Conservation (phyloP, 2,888 invertebrate genomes). For the Cremastinae sp. region DNA sequence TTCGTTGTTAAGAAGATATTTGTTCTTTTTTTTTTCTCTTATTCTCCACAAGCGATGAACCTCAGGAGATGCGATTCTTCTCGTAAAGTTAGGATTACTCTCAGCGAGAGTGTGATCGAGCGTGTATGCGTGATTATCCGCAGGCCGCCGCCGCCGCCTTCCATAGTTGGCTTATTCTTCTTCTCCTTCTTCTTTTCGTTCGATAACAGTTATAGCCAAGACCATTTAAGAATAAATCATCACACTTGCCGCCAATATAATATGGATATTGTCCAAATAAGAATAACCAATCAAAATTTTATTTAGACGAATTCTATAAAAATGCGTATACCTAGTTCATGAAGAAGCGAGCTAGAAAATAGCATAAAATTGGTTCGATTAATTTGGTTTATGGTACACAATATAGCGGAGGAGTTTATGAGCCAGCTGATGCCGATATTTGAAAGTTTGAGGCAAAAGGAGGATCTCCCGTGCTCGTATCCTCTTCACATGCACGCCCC, state of each 20-base stretch:
- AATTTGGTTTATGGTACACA: slow-evolving; percentile 73
- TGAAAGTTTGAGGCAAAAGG: slow-evolving; percentile 94
- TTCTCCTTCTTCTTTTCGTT: neutral
- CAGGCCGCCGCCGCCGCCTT: slow-evolving; percentile 33
- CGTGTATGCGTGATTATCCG: slow-evolving; percentile 12
- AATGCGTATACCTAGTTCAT: no score
- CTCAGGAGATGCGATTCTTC: slow-evolving; percentile 79
- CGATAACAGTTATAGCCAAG: slow-evolving; percentile 22
- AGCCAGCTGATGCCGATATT: slow-evolving; percentile 97
- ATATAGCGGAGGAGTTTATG: slow-evolving; percentile 95
- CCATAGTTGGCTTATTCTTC: slow-evolving; percentile 10
- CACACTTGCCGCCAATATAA: no score
- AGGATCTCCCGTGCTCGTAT: slow-evolving; percentile 95
- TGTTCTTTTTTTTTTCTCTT: no score
- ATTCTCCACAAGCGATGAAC: slow-evolving; percentile 62
- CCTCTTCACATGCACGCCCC: slow-evolving; percentile 92
- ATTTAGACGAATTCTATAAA: no score
- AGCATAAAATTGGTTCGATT: slow-evolving; percentile 60
- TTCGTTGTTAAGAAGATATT: slow-evolving; percentile 38
- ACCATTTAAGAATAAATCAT: no score
- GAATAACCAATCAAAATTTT: no score
- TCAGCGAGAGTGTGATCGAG: slow-evolving; percentile 14
- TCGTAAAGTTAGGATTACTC: slow-evolving; percentile 35
- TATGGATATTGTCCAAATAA: no score
- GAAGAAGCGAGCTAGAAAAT: slow-evolving; percentile 27